Conservation (phyloP, 2,797 vertebrate genomes). For the Microctenopoma lineatum region DNA sequence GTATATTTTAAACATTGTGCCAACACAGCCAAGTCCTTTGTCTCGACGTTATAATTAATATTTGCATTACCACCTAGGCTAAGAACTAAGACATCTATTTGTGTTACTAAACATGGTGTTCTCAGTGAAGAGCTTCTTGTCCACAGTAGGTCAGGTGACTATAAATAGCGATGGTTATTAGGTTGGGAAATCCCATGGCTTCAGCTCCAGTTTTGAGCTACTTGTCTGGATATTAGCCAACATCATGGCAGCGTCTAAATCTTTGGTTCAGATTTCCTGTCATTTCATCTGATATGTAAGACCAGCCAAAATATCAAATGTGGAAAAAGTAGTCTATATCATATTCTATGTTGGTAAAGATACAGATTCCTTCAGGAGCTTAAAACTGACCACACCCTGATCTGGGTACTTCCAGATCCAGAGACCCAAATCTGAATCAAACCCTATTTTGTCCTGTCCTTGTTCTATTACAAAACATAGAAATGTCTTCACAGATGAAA, state of each 20-base stretch:
- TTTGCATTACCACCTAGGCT: constrained; percentile 14
- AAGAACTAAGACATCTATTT: constrained; percentile 39
- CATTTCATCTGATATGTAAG: constrained; percentile 14
- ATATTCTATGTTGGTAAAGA: too few relatives aligned
- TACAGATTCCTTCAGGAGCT: too few relatives aligned
- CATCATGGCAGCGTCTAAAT: constrained; percentile 19
- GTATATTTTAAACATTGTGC: background rate
- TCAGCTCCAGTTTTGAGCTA: constrained; percentile 64
- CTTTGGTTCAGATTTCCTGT: constrained; percentile 25
- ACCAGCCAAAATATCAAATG: constrained; percentile 12
- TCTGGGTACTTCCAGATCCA: background rate
- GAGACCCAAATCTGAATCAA: background rate
- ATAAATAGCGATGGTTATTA: constrained; percentile 72
- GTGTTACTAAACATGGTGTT: constrained; percentile 31
- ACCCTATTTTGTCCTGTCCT: background rate
- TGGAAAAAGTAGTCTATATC: background rate
- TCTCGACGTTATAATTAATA: background rate
- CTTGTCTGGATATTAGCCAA: constrained; percentile 38
- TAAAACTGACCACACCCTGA: too few relatives aligned
- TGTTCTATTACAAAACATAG: background rate
- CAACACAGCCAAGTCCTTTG: background rate
- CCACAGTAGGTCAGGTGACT: constrained; percentile 57
- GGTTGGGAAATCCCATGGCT: constrained; percentile 71
- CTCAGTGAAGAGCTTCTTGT: constrained; percentile 53
- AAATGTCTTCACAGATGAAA: too few relatives aligned